These are phyloP conservation scores for Micromesistius poutassou DNA, from an alignment of 2,797 vertebrate genomes.

Conservation along the genomic window DNA sequence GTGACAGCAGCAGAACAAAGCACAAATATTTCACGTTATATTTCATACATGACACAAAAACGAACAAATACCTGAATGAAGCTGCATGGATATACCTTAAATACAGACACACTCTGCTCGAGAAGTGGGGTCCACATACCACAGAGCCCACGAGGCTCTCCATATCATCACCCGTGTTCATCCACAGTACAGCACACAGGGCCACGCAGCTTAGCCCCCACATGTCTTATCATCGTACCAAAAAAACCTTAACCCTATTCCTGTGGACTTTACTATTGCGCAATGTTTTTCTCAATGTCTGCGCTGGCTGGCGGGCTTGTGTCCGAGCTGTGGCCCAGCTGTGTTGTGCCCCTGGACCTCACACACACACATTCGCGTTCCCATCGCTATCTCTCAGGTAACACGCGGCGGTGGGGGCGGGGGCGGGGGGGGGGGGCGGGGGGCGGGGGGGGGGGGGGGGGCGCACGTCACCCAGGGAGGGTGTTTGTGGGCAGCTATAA, in stretches of 20 bases:
- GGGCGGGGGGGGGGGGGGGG: no score
- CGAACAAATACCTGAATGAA: conserved; percentile 38
- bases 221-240: neutral
- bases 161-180: no score
- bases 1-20: neutral
- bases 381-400: neutral
- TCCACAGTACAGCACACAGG: neutral
- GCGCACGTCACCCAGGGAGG: conserved; percentile 27
- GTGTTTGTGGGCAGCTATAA: conserved; percentile 51
- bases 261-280: neutral
- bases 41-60: no score
- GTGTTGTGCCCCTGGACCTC: neutral
- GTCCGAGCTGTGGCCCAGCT: neutral
- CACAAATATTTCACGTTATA: no score
- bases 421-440: no score
- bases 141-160: neutral
- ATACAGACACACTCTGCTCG: neutral
- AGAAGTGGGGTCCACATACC: neutral
- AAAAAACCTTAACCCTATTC: neutral
- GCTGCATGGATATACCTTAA: neutral
- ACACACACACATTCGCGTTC: neutral
- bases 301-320: no score
- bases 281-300: neutral
- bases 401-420: no score
- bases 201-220: neutral